These are phyloP conservation scores for Tolmerus cingulatus DNA, from an alignment of 2,888 invertebrate genomes.

Conservation along the genomic window DNA sequence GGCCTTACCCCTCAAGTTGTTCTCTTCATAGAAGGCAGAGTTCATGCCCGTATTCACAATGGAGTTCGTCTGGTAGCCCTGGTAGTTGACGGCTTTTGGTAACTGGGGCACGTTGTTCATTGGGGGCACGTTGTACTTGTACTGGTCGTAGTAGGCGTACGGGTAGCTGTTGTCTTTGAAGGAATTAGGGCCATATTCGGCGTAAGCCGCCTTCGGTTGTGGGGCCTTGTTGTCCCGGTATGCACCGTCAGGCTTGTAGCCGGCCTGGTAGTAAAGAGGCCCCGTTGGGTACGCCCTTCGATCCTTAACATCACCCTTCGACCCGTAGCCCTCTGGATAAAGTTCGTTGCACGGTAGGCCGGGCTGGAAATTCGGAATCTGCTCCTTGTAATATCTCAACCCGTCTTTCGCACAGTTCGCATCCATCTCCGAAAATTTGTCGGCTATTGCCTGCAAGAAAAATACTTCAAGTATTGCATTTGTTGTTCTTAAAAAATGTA, in stretches of 20 bases:
- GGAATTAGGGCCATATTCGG: neutral
- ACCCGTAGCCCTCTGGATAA: constrained; percentile 43
- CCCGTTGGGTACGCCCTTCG: neutral
- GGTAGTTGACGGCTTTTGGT: constrained; percentile 33
- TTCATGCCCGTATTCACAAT: neutral
- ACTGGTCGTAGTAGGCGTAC: constrained; percentile 52
- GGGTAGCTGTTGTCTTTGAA: constrained; percentile 25
- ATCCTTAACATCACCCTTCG: neutral
- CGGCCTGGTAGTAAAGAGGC: constrained; percentile 32
- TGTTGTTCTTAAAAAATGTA: neutral
- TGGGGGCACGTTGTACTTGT: constrained; percentile 53
- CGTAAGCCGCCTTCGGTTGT: constrained; percentile 3
- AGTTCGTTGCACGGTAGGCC: constrained; percentile 48
- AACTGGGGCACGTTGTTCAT: constrained; percentile 22
- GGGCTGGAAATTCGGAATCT: constrained; percentile 45
- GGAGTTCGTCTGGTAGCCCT: neutral
- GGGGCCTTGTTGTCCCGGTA: constrained; percentile 10
- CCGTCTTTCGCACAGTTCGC: constrained; percentile 17
- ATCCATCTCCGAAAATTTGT: constrained; percentile 17
- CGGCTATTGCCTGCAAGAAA: neutral
- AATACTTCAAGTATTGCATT: neutral
- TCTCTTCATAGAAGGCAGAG: constrained; percentile 23
- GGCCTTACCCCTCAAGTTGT: neutral
- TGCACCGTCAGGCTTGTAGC: constrained; percentile 30
- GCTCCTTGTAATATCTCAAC: constrained; percentile 47